These are phyloP conservation scores for Daphoenositta chrysoptera DNA, from an alignment of 2,113 vertebrate species.

Conservation along the genomic window DNA sequence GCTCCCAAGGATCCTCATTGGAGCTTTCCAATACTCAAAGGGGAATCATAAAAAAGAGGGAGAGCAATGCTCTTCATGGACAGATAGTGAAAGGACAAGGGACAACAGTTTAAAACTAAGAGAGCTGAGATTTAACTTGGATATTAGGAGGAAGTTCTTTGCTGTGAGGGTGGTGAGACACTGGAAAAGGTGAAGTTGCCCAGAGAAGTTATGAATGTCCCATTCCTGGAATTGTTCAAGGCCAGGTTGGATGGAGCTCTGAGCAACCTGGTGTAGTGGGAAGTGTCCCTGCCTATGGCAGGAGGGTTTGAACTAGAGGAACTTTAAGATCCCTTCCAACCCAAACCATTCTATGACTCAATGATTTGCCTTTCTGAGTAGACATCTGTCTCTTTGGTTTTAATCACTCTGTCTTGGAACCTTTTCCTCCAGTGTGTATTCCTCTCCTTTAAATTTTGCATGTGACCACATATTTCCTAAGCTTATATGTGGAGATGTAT, in stretches of 20 bases:
- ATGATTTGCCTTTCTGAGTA: background rate
- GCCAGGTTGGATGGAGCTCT: background rate
- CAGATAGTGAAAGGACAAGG: background rate
- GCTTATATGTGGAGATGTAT: background rate
- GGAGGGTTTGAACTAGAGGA: background rate
- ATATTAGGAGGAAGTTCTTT: background rate
- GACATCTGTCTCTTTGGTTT: background rate
- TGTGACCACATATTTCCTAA: background rate
- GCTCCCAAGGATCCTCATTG: background rate
- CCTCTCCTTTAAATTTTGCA: background rate
- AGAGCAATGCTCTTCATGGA: fast-evolving
- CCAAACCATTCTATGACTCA: background rate
- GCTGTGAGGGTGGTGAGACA: background rate
- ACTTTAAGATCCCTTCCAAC: background rate
- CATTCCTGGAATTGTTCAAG: background rate
- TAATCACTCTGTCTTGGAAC: background rate
- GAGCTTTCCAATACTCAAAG: background rate
- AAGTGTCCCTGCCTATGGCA: background rate
- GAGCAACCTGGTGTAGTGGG: background rate
- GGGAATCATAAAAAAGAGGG: background rate
- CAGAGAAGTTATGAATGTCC: background rate
- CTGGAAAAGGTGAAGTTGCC: background rate
- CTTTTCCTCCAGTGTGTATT: background rate
- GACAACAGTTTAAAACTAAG: background rate
- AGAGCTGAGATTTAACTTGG: background rate